phyloP scores from a whole-genome alignment of 2,888 invertebrate species.

The Dicyrtomina minuta region DNA sequence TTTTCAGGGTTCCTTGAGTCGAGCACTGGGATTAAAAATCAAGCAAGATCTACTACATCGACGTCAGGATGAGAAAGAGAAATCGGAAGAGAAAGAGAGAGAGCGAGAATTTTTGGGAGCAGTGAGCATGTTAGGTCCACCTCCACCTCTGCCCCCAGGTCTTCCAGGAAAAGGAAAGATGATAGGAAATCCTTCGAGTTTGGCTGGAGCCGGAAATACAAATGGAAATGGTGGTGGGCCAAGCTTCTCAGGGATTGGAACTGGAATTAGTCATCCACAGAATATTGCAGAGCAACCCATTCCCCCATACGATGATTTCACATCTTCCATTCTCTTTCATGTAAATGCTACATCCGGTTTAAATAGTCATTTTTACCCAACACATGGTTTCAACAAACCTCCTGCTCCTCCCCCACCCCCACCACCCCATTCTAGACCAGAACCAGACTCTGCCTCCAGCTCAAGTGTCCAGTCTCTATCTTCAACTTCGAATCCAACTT shows the following conservation, averaged over 20 bases:
- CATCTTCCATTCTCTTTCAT: conserved; percentile 28
- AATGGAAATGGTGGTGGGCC: background rate
- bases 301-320: conserved; percentile 24
- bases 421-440: background rate
- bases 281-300: conserved; percentile 18
- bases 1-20: conserved; percentile 71
- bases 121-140: conserved; percentile 21
- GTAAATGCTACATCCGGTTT: background rate
- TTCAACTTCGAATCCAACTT: background rate
- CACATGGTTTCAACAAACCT: background rate
- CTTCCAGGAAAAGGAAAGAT: conserved; percentile 23
- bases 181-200: background rate
- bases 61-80: conserved; percentile 48
- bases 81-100: conserved; percentile 39
- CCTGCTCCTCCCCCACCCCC: conserved; percentile 6
- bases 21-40: conserved; percentile 66
- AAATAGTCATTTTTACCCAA: background rate
- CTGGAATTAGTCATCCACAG: background rate
- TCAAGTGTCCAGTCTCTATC: background rate
- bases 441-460: conserved; percentile 2
- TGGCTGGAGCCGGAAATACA: background rate
- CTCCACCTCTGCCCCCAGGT: conserved; percentile 34
- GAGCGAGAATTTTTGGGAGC: background rate
- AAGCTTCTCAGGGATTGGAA: no score
- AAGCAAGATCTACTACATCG: conserved; percentile 60